phyloP scores from a whole-genome alignment of 2,797 vertebrate species.

The Malurus splendens region DNA sequence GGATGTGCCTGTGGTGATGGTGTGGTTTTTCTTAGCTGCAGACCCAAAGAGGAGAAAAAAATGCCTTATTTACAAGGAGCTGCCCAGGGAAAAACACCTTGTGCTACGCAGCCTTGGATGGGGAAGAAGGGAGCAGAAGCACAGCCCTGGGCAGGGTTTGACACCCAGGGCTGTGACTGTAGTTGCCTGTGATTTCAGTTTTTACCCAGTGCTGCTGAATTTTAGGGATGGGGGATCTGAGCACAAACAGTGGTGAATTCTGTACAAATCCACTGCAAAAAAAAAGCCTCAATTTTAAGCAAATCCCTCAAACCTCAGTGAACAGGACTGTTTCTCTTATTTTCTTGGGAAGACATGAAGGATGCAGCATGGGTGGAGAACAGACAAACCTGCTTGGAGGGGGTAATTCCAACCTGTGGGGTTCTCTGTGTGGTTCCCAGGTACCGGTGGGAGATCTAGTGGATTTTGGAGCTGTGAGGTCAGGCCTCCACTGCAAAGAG shows the following conservation, averaged over 20 bases:
- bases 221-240: neutral
- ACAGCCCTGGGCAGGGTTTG: neutral
- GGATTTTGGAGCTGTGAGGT: neutral
- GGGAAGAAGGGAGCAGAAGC: neutral
- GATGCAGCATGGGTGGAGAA: neutral
- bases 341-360: neutral
- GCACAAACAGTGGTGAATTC: neutral
- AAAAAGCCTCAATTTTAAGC: accelerated
- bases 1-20: neutral
- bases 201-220: neutral
- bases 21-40: neutral
- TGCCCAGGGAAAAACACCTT: neutral
- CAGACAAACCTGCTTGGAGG: neutral
- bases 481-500: neutral
- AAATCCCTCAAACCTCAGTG: neutral
- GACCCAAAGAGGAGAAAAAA: neutral
- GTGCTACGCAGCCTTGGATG: neutral
- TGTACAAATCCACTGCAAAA: neutral
- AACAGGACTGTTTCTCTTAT: neutral
- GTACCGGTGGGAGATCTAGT: neutral
- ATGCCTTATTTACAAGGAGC: neutral
- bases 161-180: neutral
- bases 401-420: neutral
- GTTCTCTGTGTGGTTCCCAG: neutral
- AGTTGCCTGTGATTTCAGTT: neutral